Evolutionary conservation across 1,140 invertebrate species (phyloP), one percentile per base, ranked within the genome.

Genomic region (Whitmania pigra): DNA sequence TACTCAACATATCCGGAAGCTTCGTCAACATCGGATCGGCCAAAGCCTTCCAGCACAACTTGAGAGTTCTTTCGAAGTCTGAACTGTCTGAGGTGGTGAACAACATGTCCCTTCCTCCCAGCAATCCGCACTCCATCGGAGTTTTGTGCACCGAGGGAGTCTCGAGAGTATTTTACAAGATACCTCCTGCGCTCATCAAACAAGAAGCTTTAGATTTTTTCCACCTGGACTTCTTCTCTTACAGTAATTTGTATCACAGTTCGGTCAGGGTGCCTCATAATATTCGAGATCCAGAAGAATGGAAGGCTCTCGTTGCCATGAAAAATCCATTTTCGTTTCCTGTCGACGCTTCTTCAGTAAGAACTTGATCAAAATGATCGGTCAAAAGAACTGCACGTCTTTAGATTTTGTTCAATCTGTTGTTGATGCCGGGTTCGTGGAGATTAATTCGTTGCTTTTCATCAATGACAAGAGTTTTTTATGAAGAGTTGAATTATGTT

Each of bases 21-120:
- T 70, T 70, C 43, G 49, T 70, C 15, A 70, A 70, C 43, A 70
- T 70, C n/a, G 69, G 69, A n/a, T 70, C 69, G 7, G 69, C 69
- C 43, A 70, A 70, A 29, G 69, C 69, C 5, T 70, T 70, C n/a
- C 69, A 70, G 43, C 69, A 70, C 43, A 70, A 54, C 69, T 53
- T 70, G n/a, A 36, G 69, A 31, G 49, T 27, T 17, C 53, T 70
- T 17, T 49, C 69, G 2, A 70, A 70, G 69, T 25, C n/a, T 20
- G 43, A 70, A 53, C 69, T 70, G 17, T 70, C 69, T 15, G 69
- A 70, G 11, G 69, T 70, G 17, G 22, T 70, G 5, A 53, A 70
- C n/a, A 70, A 70, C 25, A 70, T 70, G 69, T 49, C 69, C 22
- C 17, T 70, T 25, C 69, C 69, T 25, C 31, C 69, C 53, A 22